A percentile compares a stretch with the other conserved stretches of the same genome.
Conservation (phyloP, 2,888 invertebrate genomes). For the Xanthia icteritia region DNA sequence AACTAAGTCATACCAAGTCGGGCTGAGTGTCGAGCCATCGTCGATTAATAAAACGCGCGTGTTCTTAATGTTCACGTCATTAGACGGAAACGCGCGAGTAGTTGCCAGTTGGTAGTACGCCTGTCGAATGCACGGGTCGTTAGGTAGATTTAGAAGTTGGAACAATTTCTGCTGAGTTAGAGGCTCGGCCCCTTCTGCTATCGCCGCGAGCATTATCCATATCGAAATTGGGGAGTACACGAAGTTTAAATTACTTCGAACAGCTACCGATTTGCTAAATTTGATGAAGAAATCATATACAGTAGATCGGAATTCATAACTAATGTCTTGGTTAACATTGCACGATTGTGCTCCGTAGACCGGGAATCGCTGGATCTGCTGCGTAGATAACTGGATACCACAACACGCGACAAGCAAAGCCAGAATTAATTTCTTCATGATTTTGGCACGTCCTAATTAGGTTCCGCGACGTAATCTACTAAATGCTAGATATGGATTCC, state of each 20-base stretch:
- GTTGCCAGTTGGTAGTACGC: conserved; percentile 59
- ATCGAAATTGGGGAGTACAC: conserved; percentile 46
- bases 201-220: conserved; percentile 58
- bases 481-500: too few species aligned
- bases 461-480: background rate
- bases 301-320: conserved; percentile 22
- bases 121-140: conserved; percentile 59
- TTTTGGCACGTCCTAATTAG: conserved; percentile 40
- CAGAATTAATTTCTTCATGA: conserved; percentile 27
- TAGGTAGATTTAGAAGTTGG: conserved; percentile 61
- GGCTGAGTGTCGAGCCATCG: conserved; percentile 53
- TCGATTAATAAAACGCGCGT: conserved; percentile 63
- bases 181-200: conserved; percentile 60
- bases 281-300: conserved; percentile 27
- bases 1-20: conserved; percentile 60
- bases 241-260: conserved; percentile 42
- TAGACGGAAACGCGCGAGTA: conserved; percentile 24
- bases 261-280: conserved; percentile 12
- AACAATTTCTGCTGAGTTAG: conserved; percentile 56
- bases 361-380: conserved; percentile 7
- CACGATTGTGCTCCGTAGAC: conserved; percentile 6
- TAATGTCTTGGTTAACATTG: conserved; percentile 16
- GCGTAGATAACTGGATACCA: conserved; percentile 32
- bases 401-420: conserved; percentile 12
- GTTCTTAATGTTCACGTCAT: conserved; percentile 56